Evolutionary conservation across 2,113 vertebrate genomes (phyloP), one percentile per base, ranked within the genome.

Genomic region (Corvus moneduloides): DNA sequence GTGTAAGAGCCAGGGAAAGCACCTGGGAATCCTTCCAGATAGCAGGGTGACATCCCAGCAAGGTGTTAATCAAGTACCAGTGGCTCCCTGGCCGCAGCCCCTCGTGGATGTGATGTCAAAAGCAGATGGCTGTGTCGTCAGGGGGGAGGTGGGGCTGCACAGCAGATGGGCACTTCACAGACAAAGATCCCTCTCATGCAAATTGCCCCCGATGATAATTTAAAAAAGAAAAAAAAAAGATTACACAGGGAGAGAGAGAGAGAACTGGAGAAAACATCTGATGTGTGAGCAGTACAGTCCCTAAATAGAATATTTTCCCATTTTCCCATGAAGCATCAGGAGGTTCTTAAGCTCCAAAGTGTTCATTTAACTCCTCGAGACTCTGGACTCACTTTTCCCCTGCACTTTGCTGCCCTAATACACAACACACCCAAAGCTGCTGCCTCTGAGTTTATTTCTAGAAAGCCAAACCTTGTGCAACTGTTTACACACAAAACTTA

Each of bases 161-260:
- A 92, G 90, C 95, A 97, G 94, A 96, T 96, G 96, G 96, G 90
- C 90, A 95, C 85, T 95, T 74, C 90, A 90, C 61, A 81, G 68
- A 94, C 92, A 93, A 96, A 97, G 93, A 88, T 95, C 85, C 87
- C 83, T 92, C 95, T 92, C 93, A 86, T 84, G 93, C 83, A 96
- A 87, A 97, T 90, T 96, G 94, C 73, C 95, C 95, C 87, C 12
- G 4, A 92, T 44, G 83, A 96, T 86, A 46, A 94, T 93, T 95
- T 46, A 12, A 91, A 92, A 90, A 67, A 71, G 26, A 54, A 43
- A 54, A 46, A 49, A 66, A 51, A 63, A 84, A 66, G 44, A 84
- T 61, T 64, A 85, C 51, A 86, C 39, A 41, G 39, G 39, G 73
- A 83, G 63, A 72, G 67, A 80, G 81, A 66, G 54, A 88, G 56